A percentile compares a stretch with the other conserved stretches of the same genome.
Conservation (phyloP, 1,140 invertebrate genomes). For the Lepidurus arcticus region DNA sequence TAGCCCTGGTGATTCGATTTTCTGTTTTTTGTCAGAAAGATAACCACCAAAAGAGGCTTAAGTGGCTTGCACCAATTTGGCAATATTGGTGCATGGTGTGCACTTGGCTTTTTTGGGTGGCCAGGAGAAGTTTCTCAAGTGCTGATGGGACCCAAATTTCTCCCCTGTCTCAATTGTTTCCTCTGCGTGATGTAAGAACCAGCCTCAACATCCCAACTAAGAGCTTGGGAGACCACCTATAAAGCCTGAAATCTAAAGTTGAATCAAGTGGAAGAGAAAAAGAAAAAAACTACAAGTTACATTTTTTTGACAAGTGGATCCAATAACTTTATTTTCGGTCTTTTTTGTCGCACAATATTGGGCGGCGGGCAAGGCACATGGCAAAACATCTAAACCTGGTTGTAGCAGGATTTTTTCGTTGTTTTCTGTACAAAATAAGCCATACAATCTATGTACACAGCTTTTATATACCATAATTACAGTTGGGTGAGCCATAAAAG, state of each 20-base stretch:
- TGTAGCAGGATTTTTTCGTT: constrained; percentile 7
- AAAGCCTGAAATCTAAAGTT: background rate
- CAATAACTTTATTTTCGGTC: constrained; percentile 16
- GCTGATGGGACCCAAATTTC: background rate
- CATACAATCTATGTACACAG: constrained; percentile 22
- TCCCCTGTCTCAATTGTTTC: constrained; percentile 15
- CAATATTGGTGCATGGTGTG: background rate
- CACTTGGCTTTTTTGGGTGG: background rate
- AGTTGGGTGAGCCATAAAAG: constrained; percentile 18
- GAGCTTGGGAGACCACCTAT: constrained; percentile 11
- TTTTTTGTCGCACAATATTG: constrained; percentile 22
- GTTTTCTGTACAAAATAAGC: constrained; percentile 20
- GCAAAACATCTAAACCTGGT: constrained; percentile 13
- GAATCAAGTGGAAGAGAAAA: background rate
- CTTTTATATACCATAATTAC: constrained; percentile 22
- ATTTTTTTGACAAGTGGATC: constrained; percentile 2
- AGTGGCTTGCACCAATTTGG: constrained; percentile 5
- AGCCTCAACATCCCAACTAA: background rate
- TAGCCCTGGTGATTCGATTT: background rate
- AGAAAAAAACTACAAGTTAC: background rate
- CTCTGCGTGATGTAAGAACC: background rate
- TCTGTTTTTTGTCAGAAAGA: constrained; percentile 3
- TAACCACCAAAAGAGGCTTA: background rate
- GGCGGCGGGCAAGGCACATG: constrained; percentile 19
- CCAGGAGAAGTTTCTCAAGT: background rate